A percentile compares a stretch with the other conserved stretches of the same genome.
phyloP scores from a whole-genome alignment of 1,140 invertebrate genomes.

The Gryllus bimaculatus region DNA sequence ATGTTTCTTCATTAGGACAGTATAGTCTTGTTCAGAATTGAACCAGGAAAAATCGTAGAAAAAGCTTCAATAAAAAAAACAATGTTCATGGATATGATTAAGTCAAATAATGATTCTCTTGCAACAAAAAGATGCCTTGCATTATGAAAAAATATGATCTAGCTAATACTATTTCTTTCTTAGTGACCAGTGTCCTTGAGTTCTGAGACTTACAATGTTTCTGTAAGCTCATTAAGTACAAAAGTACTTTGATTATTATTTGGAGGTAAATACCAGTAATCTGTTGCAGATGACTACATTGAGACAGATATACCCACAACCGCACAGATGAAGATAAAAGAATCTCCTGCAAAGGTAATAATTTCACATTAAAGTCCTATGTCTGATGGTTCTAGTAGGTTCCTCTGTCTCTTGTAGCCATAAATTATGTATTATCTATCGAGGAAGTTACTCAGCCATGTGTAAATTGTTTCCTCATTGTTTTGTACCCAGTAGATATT shows the following conservation, averaged over 20 bases:
- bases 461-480: constrained; percentile 48
- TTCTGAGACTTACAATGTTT: background rate
- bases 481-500: constrained; percentile 67
- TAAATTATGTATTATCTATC: constrained; percentile 15
- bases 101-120: background rate
- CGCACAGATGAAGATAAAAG: background rate
- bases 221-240: background rate
- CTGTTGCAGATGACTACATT: background rate
- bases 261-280: background rate
- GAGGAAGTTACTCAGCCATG: constrained; percentile 46
- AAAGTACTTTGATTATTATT: background rate
- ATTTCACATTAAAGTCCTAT: background rate
- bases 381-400: background rate
- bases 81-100: background rate
- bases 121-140: background rate
- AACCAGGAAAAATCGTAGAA: background rate
- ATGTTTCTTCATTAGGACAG: background rate
- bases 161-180: background rate
- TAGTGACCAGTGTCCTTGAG: background rate
- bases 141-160: background rate
- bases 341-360: background rate
- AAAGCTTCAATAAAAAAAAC: background rate
- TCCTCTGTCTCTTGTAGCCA: background rate
- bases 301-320: background rate
- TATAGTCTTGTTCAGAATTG: background rate